Percentiles rank a stretch among this genome's conserved stretches.
Conservation (phyloP, 2,113 vertebrate species). For the Nannobrachium achirus region DNA sequence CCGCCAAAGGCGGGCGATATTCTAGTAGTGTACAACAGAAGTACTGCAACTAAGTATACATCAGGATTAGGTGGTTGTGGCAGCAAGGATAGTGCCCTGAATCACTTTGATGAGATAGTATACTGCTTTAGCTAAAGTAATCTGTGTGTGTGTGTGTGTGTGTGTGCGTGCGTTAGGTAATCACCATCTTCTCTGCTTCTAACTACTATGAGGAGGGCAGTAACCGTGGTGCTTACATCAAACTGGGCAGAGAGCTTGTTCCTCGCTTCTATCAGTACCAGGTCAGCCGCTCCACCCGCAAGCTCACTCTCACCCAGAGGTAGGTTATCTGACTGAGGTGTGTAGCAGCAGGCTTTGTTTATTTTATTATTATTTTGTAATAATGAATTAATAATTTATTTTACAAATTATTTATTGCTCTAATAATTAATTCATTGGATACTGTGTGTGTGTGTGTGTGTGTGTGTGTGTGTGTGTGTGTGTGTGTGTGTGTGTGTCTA, state of each 20-base stretch:
- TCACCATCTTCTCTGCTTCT: slow-evolving; percentile 97
- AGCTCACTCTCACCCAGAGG: slow-evolving; percentile 87
- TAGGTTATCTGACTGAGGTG: slow-evolving; percentile 46
- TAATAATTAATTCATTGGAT: background rate
- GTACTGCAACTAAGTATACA: too few relatives aligned
- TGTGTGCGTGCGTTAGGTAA: slow-evolving; percentile 74
- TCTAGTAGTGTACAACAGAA: too few relatives aligned
- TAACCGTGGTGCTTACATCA: slow-evolving; percentile 94
- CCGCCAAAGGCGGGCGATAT: too few relatives aligned
- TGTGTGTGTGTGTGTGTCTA: slow-evolving; percentile 59
- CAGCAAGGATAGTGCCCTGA: too few relatives aligned
- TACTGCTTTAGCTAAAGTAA: too few relatives aligned
- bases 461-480: slow-evolving; percentile 17
- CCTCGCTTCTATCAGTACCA: slow-evolving; percentile 93
- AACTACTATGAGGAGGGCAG: slow-evolving; percentile 98
- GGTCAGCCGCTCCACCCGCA: slow-evolving; percentile 83
- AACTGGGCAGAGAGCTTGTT: slow-evolving; percentile 79
- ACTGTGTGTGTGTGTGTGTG: background rate
- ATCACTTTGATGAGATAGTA: too few relatives aligned
- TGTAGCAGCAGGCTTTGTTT: background rate
- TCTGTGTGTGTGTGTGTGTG: background rate
- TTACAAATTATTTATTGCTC: too few relatives aligned
- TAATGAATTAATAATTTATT: too few relatives aligned
- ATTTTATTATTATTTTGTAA: too few relatives aligned
- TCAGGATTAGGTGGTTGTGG: too few relatives aligned